phyloP scores from a whole-genome alignment of 2,888 invertebrate species.

The Nasonovia ribisnigri region DNA sequence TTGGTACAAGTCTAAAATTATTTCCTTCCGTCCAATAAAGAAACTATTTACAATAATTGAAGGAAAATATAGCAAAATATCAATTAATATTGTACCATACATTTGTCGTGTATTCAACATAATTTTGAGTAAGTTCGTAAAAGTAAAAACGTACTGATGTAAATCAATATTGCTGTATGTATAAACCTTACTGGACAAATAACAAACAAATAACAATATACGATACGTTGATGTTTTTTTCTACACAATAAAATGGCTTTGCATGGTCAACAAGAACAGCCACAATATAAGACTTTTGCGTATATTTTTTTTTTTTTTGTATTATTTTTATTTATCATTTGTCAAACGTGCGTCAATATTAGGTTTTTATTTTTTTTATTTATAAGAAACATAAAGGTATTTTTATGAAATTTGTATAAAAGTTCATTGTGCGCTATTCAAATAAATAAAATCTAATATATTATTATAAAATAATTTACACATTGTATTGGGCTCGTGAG shows the following conservation, averaged over 20 bases:
- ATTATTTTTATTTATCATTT: background rate
- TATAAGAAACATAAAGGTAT: background rate
- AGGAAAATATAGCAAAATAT: background rate
- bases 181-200: background rate
- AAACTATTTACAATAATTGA: too few relatives aligned
- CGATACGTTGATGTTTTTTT: background rate
- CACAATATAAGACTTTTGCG: background rate
- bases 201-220: constrained; percentile 4
- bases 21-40: background rate
- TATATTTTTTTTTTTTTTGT: background rate
- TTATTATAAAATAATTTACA: background rate
- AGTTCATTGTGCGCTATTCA: background rate
- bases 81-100: background rate
- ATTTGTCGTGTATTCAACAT: background rate
- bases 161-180: background rate
- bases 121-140: background rate
- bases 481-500: background rate
- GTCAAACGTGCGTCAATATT: background rate
- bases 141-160: background rate
- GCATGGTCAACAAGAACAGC: background rate
- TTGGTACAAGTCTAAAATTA: background rate
- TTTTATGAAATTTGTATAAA: background rate
- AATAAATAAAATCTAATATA: background rate
- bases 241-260: background rate
- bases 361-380: background rate